Percentiles rank a stretch among this genome's conserved stretches.
Evolutionary conservation across 2,888 invertebrate genomes (phyloP).

Genomic region (Rhabditophanes sp.): DNA sequence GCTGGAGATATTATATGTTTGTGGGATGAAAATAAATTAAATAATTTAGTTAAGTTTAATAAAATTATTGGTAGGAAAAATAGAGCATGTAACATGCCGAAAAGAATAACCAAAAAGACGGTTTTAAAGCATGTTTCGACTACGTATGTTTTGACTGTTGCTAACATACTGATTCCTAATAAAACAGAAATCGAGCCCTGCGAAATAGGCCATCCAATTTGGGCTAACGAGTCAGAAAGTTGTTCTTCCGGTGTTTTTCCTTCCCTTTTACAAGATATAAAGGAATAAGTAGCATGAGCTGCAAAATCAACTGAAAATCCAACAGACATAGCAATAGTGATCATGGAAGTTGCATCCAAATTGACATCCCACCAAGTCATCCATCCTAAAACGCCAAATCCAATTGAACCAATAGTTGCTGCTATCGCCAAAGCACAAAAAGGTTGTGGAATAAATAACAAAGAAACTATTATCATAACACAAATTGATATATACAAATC

Average conservation of each 20-base stretch:
- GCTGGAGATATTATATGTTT: too few relatives aligned
- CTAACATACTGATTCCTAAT: constrained; percentile 24
- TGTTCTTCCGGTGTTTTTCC: constrained; percentile 6
- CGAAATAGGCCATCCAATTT: constrained; percentile 32
- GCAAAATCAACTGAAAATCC: constrained; percentile 38
- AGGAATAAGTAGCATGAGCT: constrained; percentile 33
- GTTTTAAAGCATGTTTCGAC: constrained; percentile 37
- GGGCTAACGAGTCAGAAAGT: constrained; percentile 14
- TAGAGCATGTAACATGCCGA: constrained; percentile 28
- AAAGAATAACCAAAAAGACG: constrained; percentile 25
- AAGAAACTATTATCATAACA: constrained; percentile 32
- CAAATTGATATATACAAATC: constrained; percentile 31
- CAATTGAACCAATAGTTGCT: constrained; percentile 24
- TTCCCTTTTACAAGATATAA: constrained; percentile 20
- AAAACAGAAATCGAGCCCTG: constrained; percentile 28
- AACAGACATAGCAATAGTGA: constrained; percentile 39
- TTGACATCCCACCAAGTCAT: constrained; percentile 23
- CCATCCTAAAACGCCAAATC: constrained; percentile 31
- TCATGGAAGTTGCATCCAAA: constrained; percentile 38
- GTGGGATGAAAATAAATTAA: too few relatives aligned
- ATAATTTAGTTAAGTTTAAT: too few relatives aligned
- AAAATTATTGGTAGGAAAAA: constrained; percentile 26
- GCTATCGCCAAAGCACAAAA: constrained; percentile 28
- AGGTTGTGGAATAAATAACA: constrained; percentile 30
- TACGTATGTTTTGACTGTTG: constrained; percentile 27